Evolutionary conservation across 2,888 invertebrate species (phyloP), one percentile per base, ranked within the genome.

Genomic region (Cryptocephalus primarius): DNA sequence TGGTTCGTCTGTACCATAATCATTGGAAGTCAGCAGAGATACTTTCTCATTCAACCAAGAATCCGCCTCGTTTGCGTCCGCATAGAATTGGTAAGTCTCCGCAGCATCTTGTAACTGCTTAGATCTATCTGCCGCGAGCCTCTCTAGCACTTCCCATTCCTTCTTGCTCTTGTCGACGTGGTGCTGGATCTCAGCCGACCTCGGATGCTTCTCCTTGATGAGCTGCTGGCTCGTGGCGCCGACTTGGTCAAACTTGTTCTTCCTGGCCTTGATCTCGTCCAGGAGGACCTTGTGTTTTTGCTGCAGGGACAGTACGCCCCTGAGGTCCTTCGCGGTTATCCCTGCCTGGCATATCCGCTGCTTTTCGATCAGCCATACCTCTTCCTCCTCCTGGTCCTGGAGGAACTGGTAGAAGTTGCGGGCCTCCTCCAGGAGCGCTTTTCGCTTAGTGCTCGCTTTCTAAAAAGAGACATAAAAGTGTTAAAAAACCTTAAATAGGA

Each of bases 41-140:
- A 91, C 85, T 71, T 93, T 94, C 69, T 97, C 97, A 57, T 90
- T 88, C 73, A 96, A 82, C 94, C 95, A 97, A 0, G 94, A 94
- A 60, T 97, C 96, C 0, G 93, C 89, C 65, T 97, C 97, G 71
- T 97, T 95, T 0, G 95, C 94, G 70, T 97, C 97, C 1, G 93
- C 88, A 68, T 94, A 93, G 73, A 94, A 95, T 79, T 94, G 94
- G 61, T 92, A 93, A 0, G 95, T 93, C 64, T 95, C 94, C 4
- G 84, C 83, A 1, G 90, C 90, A 65, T 92, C 91, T 60, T 87
- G 85, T 14, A 93, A 70, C 61, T 88, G 86, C 49, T 82, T 81
- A 44, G 81, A 79, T 39, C 88, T 74, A 48, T 82, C 67, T 0
- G 82, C 85, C 0, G 88, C 86, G 12, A 94, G 72, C 51, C 89